phyloP scores from a whole-genome alignment of 2,113 vertebrate genomes.

The Tympanuchus pallidicinctus region DNA sequence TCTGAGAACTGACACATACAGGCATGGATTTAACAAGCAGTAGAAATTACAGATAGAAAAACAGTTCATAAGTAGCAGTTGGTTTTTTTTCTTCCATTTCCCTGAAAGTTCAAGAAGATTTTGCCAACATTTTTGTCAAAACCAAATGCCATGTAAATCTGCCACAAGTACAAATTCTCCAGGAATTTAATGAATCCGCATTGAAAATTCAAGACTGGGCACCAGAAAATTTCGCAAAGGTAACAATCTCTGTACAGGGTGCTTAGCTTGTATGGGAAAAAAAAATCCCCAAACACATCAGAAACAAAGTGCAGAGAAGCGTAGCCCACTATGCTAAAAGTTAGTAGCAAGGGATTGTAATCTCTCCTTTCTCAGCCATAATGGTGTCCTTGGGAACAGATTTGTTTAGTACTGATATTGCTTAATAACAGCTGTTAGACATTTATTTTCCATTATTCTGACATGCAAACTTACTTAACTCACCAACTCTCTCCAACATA shows the following conservation, averaged over 20 bases:
- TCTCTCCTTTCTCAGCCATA: not conserved
- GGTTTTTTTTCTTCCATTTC: not conserved
- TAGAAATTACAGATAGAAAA: not conserved
- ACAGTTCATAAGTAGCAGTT: fast-evolving
- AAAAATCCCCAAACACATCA: not conserved
- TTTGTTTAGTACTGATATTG: not conserved
- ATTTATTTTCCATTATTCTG: slow-evolving; percentile 11
- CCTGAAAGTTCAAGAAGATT: not conserved
- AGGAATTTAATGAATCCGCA: not conserved
- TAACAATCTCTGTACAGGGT: not conserved
- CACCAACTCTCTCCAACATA: not conserved
- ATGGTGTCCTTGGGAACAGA: not conserved
- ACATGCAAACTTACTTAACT: slow-evolving; percentile 21
- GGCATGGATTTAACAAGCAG: not conserved
- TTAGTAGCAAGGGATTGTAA: not conserved
- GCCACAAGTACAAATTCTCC: not conserved
- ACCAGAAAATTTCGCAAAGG: not conserved
- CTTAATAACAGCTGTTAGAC: slow-evolving; percentile 14
- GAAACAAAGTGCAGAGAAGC: not conserved
- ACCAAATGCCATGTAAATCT: not conserved
- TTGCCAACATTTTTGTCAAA: not conserved
- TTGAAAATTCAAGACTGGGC: not conserved
- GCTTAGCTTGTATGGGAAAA: too few species aligned
- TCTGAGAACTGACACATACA: fast-evolving
- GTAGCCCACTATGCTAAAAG: not conserved